A percentile compares a stretch with the other conserved stretches of the same genome.
Evolutionary conservation across 1,140 invertebrate genomes (phyloP).

Genomic region (Drusus annulatus): DNA sequence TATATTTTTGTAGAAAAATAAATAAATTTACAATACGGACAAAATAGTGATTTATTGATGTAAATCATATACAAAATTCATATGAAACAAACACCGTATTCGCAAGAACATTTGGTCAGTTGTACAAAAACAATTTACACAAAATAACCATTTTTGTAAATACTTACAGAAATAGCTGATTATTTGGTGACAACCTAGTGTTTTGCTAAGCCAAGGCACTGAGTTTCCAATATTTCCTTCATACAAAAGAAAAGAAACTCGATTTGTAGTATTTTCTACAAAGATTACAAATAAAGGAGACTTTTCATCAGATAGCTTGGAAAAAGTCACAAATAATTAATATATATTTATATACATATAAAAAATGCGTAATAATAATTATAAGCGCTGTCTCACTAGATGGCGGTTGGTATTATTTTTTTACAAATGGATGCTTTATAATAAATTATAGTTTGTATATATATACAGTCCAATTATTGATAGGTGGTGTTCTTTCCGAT

Average conservation of each 20-base stretch:
- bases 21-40: constrained; percentile 1
- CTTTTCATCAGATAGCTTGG: too few species aligned
- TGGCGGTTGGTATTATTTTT: background rate
- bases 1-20: background rate
- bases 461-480: too few species aligned
- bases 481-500: too few species aligned
- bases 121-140: constrained; percentile 36
- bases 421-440: constrained; percentile 1
- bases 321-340: too few species aligned
- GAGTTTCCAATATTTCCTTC: background rate
- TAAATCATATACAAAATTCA: constrained; percentile 20
- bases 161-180: constrained; percentile 20
- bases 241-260: too few species aligned
- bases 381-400: too few species aligned
- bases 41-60: constrained; percentile 38
- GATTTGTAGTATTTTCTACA: too few species aligned
- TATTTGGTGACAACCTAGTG: constrained; percentile 25
- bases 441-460: background rate
- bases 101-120: constrained; percentile 34
- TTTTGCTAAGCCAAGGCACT: constrained; percentile 22
- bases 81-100: constrained; percentile 12
- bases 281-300: too few species aligned
- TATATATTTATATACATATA: too few species aligned
- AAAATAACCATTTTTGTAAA: constrained; percentile 12
- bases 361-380: too few species aligned